Percentiles rank a stretch among this genome's conserved stretches.
phyloP scores from a whole-genome alignment of 1,140 invertebrate genomes.

The Papilio helenus region DNA sequence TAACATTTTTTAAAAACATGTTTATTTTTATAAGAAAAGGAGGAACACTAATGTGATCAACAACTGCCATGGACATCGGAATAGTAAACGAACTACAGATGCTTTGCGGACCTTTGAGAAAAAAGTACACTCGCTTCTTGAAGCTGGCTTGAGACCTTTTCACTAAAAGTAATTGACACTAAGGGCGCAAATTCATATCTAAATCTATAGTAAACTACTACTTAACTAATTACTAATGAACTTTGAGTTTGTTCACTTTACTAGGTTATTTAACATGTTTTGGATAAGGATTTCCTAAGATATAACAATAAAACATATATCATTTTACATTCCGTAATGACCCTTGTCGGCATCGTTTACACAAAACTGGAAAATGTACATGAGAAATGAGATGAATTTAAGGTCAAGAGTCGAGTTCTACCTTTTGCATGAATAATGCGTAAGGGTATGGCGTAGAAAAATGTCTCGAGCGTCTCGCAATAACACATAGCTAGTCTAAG shows the following conservation, averaged over 20 bases:
- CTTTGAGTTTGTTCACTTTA: too few relatives aligned
- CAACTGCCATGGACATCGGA: too few relatives aligned
- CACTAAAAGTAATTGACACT: too few relatives aligned
- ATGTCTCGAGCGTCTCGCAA: constrained; percentile 44
- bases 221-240: too few relatives aligned
- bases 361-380: background rate
- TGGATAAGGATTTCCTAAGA: background rate
- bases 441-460: constrained; percentile 48
- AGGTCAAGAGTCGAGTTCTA: constrained; percentile 38
- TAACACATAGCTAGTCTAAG: constrained; percentile 44
- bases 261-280: too few relatives aligned
- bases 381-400: constrained; percentile 11
- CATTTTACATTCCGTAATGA: background rate
- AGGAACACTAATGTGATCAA: too few relatives aligned
- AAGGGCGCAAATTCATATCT: too few relatives aligned
- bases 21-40: background rate
- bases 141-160: too few relatives aligned
- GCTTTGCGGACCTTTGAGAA: too few relatives aligned
- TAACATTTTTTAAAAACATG: background rate
- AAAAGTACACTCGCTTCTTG: too few relatives aligned
- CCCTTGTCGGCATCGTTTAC: constrained; percentile 7
- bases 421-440: constrained; percentile 53
- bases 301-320: background rate
- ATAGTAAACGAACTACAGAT: too few relatives aligned
- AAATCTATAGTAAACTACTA: too few relatives aligned